A percentile compares a stretch with the other conserved stretches of the same genome.
These are phyloP conservation scores for Tenrec ecaudatus DNA, from an alignment of 2,113 vertebrate species.

Conservation along the genomic window DNA sequence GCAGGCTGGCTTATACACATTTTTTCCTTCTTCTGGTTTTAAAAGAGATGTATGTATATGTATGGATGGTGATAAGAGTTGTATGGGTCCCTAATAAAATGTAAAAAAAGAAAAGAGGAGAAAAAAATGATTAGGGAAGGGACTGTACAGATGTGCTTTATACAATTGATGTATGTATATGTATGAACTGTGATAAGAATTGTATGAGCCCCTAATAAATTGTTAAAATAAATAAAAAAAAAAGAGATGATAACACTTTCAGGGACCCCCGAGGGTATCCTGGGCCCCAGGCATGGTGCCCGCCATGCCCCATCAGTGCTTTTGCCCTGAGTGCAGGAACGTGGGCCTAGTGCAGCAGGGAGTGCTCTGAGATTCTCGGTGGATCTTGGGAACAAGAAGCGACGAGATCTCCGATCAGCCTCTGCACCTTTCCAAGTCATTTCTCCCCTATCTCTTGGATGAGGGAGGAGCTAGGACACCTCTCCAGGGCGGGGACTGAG, in stretches of 20 bases:
- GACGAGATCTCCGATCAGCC: not conserved
- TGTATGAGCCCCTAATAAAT: too few species aligned
- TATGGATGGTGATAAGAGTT: too few species aligned
- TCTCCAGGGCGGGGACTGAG: not conserved
- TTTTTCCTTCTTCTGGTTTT: conserved; percentile 35
- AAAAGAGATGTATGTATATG: conserved; percentile 69
- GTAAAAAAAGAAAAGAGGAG: too few species aligned
- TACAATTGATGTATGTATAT: too few species aligned
- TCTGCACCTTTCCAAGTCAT: not conserved
- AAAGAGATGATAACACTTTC: conserved; percentile 61
- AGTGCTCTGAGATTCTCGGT: not conserved
- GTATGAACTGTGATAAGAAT: too few species aligned
- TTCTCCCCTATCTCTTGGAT: not conserved
- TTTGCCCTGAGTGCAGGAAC: not conserved
- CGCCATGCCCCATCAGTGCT: not conserved
- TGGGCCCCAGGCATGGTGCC: not conserved
- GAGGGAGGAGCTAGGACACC: not conserved
- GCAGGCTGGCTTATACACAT: conserved; percentile 37
- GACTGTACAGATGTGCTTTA: too few species aligned
- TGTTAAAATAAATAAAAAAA: too few species aligned
- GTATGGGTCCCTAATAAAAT: too few species aligned
- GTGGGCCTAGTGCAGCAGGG: not conserved
- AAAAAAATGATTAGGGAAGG: too few species aligned
- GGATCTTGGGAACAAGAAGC: not conserved
- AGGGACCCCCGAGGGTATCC: not conserved